Base-by-base conservation (phyloP, 35 echinoderm and acorn worm genomes). In the Apostichopus parvimensis region DNA sequence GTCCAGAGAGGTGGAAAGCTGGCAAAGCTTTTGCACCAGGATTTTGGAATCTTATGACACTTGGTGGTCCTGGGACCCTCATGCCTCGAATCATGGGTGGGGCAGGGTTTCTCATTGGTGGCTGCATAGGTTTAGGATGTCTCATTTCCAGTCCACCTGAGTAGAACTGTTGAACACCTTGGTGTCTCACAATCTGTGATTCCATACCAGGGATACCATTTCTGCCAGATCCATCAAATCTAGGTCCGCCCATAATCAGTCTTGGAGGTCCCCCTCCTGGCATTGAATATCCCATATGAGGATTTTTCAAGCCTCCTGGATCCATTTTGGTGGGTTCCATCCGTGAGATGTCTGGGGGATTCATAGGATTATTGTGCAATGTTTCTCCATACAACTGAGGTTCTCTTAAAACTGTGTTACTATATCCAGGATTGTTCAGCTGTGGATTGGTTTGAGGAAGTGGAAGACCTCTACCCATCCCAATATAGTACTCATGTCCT, bases 161-260 rank as follows among this genome's bases (percentile, higher is more conserved):
- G 62, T 88, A 88, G 21, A 88, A 88, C 57, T 88, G 86, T 34
- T 71, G 60, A 75, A 88, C 26, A 14, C 64, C 86, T 54, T 88
- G 86, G 17, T 54, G 62, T 75, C 64, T 73, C 1, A 22, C 71
- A 12, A 73, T 73, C 71, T 73, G 71, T n/a, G 71, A 22, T 6
- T 20, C 71, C 20, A 73, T 73, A 73, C 13, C 13, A 73, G 71
- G 71, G 71, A 73, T 18, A 73, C 15, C 71, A 73, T 18, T 18
- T 73, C 6, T n/a, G 15, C 71, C 20, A 7, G 15, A 12, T 22
- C 71, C 71, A n/a, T 6, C 17, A 73, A 17, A 73, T 18, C 71
- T 73, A 18, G 71, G 15, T 18, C 71, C 71, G 6, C 71, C 71
- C 20, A 18, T 12, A 73, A 73, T 73, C 17, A 73, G 15, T n/a